Percentiles rank a stretch among this genome's conserved stretches.
phyloP scores from a whole-genome alignment of 2,888 invertebrate species.

The Polydrusus cervinus region DNA sequence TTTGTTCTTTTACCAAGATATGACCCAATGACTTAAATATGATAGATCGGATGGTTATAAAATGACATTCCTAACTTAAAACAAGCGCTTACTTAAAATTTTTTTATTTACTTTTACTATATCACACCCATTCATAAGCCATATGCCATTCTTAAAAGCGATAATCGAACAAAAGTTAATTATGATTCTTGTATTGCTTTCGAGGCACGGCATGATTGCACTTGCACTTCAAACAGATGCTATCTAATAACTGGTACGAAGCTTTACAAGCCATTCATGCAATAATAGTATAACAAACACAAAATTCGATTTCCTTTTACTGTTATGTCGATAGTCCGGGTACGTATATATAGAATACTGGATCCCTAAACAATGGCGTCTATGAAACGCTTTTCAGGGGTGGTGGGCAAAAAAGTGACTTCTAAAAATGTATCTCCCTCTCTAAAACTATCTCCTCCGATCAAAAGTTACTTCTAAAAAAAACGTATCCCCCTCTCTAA shows the following conservation, averaged over 20 bases:
- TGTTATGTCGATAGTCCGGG: background rate
- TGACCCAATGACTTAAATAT: too few species aligned
- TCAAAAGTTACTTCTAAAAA: too few species aligned
- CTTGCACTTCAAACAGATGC: constrained; percentile 20
- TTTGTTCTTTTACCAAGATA: too few species aligned
- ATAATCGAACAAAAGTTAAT: background rate
- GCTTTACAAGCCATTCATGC: background rate
- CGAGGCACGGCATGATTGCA: constrained; percentile 7
- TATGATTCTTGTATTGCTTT: background rate
- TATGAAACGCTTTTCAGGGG: too few species aligned
- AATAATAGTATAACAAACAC: constrained; percentile 8
- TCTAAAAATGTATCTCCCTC: too few species aligned
- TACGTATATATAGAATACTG: too few species aligned
- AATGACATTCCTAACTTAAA: background rate
- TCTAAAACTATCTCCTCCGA: too few species aligned
- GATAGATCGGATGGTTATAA: too few species aligned
- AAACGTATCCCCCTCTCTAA: too few species aligned
- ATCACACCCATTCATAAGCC: background rate
- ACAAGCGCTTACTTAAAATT: background rate
- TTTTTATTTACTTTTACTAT: constrained; percentile 1
- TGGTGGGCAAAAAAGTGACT: too few species aligned
- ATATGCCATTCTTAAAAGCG: background rate
- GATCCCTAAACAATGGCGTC: too few species aligned
- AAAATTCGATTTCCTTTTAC: constrained; percentile 28
- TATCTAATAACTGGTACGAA: constrained; percentile 6